Percentiles rank a stretch among this genome's conserved stretches.
Conservation (phyloP, 2,888 invertebrate species). For the Apoderus coryli region DNA sequence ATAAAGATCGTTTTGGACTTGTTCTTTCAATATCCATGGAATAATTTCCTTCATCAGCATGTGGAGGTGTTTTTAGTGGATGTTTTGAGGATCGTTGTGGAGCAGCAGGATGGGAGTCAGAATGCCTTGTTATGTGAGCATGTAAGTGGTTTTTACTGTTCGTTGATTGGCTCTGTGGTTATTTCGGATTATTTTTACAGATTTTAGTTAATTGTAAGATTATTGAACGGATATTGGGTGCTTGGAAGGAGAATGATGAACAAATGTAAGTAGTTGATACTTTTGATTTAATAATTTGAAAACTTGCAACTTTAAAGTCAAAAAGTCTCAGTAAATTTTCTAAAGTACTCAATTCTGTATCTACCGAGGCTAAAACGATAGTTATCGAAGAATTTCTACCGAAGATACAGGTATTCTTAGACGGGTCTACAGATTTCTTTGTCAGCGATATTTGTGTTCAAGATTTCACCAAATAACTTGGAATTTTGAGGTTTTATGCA, state of each 20-base stretch:
- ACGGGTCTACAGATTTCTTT: too few relatives aligned
- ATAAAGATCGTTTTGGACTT: constrained; percentile 60
- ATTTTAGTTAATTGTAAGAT: constrained; percentile 57
- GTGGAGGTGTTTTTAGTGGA: constrained; percentile 64
- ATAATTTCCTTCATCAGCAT: constrained; percentile 91
- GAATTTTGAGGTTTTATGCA: too few relatives aligned
- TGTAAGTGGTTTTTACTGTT: constrained; percentile 30
- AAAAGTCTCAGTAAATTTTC: too few relatives aligned
- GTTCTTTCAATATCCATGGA: constrained; percentile 81
- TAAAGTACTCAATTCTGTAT: too few relatives aligned
- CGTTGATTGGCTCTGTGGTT: constrained; percentile 4
- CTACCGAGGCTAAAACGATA: too few relatives aligned
- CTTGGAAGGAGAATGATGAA: constrained; percentile 65
- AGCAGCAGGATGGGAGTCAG: constrained; percentile 26
- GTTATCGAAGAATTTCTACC: too few relatives aligned
- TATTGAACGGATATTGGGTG: constrained; percentile 63
- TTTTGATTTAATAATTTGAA: too few relatives aligned
- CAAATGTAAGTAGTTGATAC: constrained; percentile 67
- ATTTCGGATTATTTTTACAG: constrained; percentile 22
- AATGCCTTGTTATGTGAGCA: constrained; percentile 41
- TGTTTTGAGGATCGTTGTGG: constrained; percentile 43
- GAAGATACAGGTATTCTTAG: too few relatives aligned
- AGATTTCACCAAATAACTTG: too few relatives aligned
- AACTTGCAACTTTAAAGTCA: too few relatives aligned
- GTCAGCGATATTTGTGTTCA: too few relatives aligned